A percentile compares a stretch with the other conserved stretches of the same genome.
phyloP scores from a whole-genome alignment of 2,888 invertebrate species.

The Camptogramma bilineatum region DNA sequence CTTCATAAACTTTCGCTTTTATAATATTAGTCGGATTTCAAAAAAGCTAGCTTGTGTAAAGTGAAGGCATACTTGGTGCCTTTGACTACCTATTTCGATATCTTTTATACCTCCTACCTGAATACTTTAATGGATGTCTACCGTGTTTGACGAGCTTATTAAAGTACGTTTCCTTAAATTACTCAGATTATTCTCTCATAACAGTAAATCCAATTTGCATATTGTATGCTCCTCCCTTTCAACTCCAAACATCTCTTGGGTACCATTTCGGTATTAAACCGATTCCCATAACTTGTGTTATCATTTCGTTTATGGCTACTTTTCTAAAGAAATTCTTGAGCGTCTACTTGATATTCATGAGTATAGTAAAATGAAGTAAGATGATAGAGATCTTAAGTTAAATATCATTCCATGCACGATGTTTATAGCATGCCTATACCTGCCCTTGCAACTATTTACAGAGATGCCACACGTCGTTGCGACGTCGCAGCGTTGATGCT shows the following conservation, averaged over 20 bases:
- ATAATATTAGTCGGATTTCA: too few relatives aligned
- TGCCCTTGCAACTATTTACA: too few relatives aligned
- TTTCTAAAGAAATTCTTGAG: neutral
- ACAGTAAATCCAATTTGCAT: neutral
- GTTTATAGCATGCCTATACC: too few relatives aligned
- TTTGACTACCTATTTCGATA: too few relatives aligned
- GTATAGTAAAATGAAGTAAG: neutral
- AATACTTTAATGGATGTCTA: too few relatives aligned
- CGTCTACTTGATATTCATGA: constrained; percentile 15
- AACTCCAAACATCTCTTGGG: constrained; percentile 3
- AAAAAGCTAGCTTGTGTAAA: too few relatives aligned
- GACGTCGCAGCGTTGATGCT: too few relatives aligned
- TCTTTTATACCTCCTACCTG: too few relatives aligned
- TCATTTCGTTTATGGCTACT: neutral
- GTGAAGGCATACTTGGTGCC: too few relatives aligned
- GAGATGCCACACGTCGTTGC: too few relatives aligned
- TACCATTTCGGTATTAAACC: neutral
- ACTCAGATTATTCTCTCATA: neutral
- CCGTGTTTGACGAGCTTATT: neutral
- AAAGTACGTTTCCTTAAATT: neutral
- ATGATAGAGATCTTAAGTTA: neutral
- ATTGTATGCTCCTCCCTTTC: neutral
- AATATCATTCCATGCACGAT: too few relatives aligned
- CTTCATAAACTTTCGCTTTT: too few relatives aligned
- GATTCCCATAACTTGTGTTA: constrained; percentile 3